Conservation (phyloP, 2,113 vertebrate genomes). For the Clupea harengus region DNA sequence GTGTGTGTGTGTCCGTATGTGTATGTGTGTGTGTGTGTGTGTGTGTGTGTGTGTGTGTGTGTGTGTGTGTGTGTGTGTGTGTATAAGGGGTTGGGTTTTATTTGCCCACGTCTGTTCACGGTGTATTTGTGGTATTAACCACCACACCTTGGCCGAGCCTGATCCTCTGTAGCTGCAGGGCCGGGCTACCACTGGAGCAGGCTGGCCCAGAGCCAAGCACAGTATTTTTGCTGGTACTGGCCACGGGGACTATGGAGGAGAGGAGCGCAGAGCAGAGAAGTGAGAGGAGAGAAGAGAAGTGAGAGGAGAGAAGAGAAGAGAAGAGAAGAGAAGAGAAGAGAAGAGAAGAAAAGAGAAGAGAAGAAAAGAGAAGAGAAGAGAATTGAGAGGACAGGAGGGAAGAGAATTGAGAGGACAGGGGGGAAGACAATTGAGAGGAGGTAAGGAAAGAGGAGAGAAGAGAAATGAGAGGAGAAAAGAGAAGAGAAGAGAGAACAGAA, state of each 20-base stretch:
- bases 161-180: constrained; percentile 42
- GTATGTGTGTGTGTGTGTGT: constrained; percentile 6
- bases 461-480: not conserved
- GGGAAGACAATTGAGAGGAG: no score
- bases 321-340: not conserved
- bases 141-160: constrained; percentile 35
- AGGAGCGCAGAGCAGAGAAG: not conserved
- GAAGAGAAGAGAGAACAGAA: not conserved
- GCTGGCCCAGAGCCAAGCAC: constrained; percentile 49
- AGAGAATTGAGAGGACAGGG: no score
- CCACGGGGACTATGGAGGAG: not conserved
- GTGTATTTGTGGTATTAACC: constrained; percentile 39
- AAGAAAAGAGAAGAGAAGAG: constrained; percentile 7
- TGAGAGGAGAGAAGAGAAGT: not conserved
- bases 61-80: not conserved
- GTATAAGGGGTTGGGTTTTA: constrained; percentile 16
- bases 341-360: constrained; percentile 11
- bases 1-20: constrained; percentile 5
- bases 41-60: constrained; percentile 11
- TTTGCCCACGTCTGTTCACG: constrained; percentile 21
- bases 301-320: not conserved
- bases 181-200: constrained; percentile 26
- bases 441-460: not conserved
- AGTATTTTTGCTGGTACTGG: constrained; percentile 47
- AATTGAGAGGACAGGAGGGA: not conserved